A percentile compares a stretch with the other conserved stretches of the same genome.
Evolutionary conservation across 1,140 invertebrate genomes (phyloP).

Genomic region (Limonius californicus): DNA sequence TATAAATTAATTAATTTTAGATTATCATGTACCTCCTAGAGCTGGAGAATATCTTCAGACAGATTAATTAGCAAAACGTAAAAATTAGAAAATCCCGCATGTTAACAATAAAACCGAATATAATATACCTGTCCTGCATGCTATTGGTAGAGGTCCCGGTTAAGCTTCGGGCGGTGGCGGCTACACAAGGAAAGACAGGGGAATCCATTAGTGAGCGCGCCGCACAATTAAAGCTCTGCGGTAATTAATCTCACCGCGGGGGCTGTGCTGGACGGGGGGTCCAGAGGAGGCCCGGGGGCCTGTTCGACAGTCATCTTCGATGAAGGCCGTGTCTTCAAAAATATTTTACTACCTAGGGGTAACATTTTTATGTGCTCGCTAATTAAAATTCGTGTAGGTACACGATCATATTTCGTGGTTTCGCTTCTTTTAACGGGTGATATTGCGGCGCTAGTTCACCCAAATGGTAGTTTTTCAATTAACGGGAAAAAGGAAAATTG

Average conservation of each 20-base stretch:
- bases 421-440: too few species aligned
- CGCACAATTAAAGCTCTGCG: constrained; percentile 29
- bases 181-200: constrained; percentile 16
- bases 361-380: background rate
- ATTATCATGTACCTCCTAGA: too few species aligned
- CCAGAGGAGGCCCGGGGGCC: background rate
- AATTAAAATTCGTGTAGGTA: background rate
- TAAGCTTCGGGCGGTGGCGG: constrained; percentile 4
- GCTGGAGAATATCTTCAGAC: too few species aligned
- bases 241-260: constrained; percentile 31
- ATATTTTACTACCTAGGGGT: background rate
- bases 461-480: too few species aligned
- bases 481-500: too few species aligned
- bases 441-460: too few species aligned
- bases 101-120: too few species aligned
- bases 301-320: constrained; percentile 10
- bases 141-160: background rate
- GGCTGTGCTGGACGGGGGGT: background rate
- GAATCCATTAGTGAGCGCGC: constrained; percentile 30
- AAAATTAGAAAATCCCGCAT: too few species aligned
- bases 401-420: too few species aligned
- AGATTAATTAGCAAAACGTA: too few species aligned
- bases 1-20: too few species aligned
- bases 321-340: background rate
- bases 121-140: too few species aligned